Evolutionary conservation across 2,113 vertebrate species (phyloP).

Genomic region (Mus spicilegus): DNA sequence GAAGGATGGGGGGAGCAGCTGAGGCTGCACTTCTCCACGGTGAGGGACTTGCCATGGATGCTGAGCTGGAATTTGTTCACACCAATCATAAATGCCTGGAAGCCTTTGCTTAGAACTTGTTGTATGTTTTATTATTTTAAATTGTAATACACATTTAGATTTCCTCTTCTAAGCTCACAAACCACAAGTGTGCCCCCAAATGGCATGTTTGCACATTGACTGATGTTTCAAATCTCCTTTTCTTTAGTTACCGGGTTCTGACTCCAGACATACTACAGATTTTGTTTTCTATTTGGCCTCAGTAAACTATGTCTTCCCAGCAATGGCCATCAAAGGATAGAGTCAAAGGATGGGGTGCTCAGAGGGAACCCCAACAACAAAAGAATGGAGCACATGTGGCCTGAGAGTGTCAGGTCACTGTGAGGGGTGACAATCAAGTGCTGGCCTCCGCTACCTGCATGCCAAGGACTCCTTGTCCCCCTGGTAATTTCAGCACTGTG

Average conservation of each 20-base stretch:
- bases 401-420: not conserved
- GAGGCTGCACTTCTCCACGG: not conserved
- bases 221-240: not conserved
- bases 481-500: no score
- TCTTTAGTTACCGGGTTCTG: no score
- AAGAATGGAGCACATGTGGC: not conserved
- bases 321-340: not conserved
- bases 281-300: not conserved
- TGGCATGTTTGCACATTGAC: no score
- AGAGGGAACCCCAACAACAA: not conserved
- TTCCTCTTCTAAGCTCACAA: not conserved
- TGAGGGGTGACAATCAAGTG: not conserved
- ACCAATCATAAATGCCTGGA: not conserved
- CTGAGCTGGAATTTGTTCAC: rapidly evolving
- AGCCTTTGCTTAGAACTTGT: not conserved
- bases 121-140: not conserved
- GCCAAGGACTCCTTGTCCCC: rapidly evolving
- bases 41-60: rapidly evolving
- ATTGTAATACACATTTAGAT: not conserved
- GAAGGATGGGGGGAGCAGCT: no score
- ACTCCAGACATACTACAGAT: not conserved
- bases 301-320: not conserved
- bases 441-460: no score
- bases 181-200: not conserved
- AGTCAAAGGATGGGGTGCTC: not conserved